These are phyloP conservation scores for Phylloscopus collybita DNA, from an alignment of 2,797 vertebrate genomes.

Conservation along the genomic window DNA sequence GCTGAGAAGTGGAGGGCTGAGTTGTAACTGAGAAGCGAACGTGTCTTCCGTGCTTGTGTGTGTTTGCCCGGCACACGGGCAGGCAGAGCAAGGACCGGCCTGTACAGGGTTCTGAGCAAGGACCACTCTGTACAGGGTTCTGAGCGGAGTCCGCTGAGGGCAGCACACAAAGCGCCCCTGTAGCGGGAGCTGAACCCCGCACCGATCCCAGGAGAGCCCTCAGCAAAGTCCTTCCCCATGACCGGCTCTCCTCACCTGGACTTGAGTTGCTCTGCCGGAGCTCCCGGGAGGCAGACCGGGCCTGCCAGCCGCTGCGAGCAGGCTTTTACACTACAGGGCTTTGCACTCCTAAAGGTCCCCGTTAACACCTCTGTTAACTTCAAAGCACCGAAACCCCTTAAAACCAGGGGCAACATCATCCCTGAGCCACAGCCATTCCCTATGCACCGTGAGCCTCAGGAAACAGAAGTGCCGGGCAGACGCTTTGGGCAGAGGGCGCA, in stretches of 20 bases:
- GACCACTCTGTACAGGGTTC: too few relatives aligned
- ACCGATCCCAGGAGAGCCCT: too few relatives aligned
- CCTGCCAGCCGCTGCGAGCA: background rate
- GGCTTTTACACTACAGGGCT: background rate
- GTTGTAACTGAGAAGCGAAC: accelerated
- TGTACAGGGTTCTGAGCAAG: background rate
- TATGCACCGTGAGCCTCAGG: background rate
- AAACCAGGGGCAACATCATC: background rate
- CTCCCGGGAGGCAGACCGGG: too few relatives aligned
- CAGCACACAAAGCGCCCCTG: background rate
- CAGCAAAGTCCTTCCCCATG: background rate
- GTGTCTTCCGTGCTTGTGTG: accelerated
- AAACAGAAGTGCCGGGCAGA: too few relatives aligned
- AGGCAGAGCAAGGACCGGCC: background rate
- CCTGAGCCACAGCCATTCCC: background rate
- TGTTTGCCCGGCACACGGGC: background rate
- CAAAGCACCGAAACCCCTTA: background rate
- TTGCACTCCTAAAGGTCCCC: background rate
- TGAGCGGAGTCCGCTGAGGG: background rate
- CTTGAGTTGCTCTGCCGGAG: background rate
- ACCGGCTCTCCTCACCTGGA: too few relatives aligned
- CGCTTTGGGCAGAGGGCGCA: background rate
- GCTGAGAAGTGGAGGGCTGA: accelerated
- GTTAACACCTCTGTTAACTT: background rate
- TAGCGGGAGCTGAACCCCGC: background rate